Evolutionary conservation across 2,888 invertebrate genomes (phyloP).

Genomic region (Oxycera nigricornis): DNA sequence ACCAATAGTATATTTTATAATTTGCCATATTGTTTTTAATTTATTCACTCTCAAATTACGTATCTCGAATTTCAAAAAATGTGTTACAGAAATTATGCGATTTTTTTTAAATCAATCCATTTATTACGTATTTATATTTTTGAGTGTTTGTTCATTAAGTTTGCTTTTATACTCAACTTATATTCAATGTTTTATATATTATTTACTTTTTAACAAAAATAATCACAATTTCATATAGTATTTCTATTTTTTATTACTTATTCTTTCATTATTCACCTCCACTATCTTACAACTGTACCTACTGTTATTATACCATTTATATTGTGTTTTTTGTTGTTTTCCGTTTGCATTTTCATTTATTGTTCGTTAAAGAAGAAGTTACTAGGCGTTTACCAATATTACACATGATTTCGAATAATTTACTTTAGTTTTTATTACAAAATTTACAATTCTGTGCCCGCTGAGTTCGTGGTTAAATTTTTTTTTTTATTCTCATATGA

Average conservation of each 20-base stretch:
- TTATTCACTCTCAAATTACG: conserved; percentile 30
- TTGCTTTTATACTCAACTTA: conserved; percentile 34
- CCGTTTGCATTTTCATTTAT: conserved; percentile 46
- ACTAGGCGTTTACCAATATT: conserved; percentile 24
- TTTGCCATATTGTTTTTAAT: background rate
- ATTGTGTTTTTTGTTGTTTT: conserved; percentile 47
- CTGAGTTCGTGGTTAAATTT: background rate
- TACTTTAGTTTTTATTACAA: conserved; percentile 44
- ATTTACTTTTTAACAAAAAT: conserved; percentile 52
- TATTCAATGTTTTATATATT: conserved; percentile 49
- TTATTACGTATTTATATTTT: conserved; percentile 38
- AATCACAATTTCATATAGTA: conserved; percentile 50
- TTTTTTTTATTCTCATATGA: too few relatives aligned
- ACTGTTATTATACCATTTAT: conserved; percentile 42
- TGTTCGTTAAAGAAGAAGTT: conserved; percentile 33
- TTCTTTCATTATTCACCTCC: conserved; percentile 47
- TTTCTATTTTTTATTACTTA: conserved; percentile 40
- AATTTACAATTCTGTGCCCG: conserved; percentile 47
- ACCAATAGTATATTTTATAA: conserved; percentile 4
- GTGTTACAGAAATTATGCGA: conserved; percentile 4
- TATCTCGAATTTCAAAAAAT: conserved; percentile 20
- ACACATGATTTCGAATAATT: conserved; percentile 40
- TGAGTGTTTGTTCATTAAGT: conserved; percentile 18
- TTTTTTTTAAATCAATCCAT: conserved; percentile 24
- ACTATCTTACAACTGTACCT: conserved; percentile 48